phyloP scores from a whole-genome alignment of 2,797 vertebrate genomes.

The Discoglossus pictus region DNA sequence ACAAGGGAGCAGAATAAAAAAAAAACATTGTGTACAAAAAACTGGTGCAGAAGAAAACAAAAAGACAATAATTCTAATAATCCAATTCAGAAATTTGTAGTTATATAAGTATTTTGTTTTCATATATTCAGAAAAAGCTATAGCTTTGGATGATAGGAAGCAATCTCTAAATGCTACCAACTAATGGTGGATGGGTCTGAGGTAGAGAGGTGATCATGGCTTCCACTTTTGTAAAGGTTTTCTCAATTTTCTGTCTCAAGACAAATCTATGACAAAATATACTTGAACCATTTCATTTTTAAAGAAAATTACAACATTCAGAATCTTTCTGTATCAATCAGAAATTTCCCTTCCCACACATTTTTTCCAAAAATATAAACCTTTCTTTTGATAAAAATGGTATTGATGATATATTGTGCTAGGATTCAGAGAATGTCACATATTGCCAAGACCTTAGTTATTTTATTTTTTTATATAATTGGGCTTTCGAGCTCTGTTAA shows the following conservation, averaged over 20 bases:
- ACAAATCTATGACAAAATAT: slow-evolving; percentile 68
- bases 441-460: too few species aligned
- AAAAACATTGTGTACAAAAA: slow-evolving; percentile 75
- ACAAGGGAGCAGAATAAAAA: slow-evolving; percentile 81
- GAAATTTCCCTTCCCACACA: slow-evolving; percentile 4
- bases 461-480: too few species aligned
- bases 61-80: slow-evolving; percentile 26
- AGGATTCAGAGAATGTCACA: neutral
- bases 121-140: slow-evolving; percentile 38
- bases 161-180: slow-evolving; percentile 71
- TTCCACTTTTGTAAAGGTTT: slow-evolving; percentile 87
- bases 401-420: slow-evolving; percentile 24
- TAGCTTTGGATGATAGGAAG: slow-evolving; percentile 66
- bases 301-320: slow-evolving; percentile 52
- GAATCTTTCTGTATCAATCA: slow-evolving; percentile 3
- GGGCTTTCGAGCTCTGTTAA: too few species aligned
- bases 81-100: neutral
- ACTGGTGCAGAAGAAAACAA: slow-evolving; percentile 73
- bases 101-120: neutral
- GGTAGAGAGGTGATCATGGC: slow-evolving; percentile 99
- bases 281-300: slow-evolving; percentile 52
- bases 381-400: slow-evolving; percentile 5
- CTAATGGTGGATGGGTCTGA: slow-evolving; percentile 84
- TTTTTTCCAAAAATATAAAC: slow-evolving; percentile 24
- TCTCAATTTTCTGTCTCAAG: slow-evolving; percentile 64